Evolutionary conservation across 1,140 invertebrate species (phyloP).

Genomic region (Rhagoletis pomonella): DNA sequence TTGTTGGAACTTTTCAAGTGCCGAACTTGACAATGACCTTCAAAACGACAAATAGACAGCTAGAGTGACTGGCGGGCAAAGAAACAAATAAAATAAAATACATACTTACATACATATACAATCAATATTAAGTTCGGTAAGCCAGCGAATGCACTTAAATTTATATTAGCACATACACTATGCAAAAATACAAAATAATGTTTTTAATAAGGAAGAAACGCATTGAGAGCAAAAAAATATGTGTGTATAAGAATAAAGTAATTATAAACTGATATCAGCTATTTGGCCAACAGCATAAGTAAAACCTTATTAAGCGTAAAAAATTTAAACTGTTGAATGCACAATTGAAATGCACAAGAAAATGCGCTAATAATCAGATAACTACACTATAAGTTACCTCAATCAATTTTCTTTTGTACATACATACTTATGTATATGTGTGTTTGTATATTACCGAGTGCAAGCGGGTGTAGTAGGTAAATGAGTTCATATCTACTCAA

Average conservation of each 20-base stretch:
- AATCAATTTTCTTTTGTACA: neutral
- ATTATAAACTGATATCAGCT: neutral
- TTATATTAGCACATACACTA: neutral
- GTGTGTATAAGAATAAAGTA: neutral
- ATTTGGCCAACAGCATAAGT: too few relatives aligned
- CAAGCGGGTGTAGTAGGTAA: neutral
- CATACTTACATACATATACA: neutral
- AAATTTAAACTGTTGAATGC: too few relatives aligned
- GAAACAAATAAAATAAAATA: neutral
- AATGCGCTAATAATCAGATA: neutral
- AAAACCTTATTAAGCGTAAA: too few relatives aligned
- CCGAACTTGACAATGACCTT: conserved; percentile 32
- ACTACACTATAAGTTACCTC: neutral
- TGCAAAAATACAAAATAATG: neutral
- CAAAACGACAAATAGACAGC: neutral
- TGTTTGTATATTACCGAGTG: neutral
- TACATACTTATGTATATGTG: too few relatives aligned
- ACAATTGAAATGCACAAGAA: neutral
- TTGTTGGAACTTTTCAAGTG: neutral
- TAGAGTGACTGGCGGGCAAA: neutral
- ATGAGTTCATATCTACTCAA: neutral
- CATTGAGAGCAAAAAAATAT: neutral
- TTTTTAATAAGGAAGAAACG: neutral
- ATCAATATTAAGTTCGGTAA: neutral
- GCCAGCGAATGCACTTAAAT: neutral